Base-by-base conservation (phyloP, 2,113 vertebrate species). In the Tinamus guttatus region DNA sequence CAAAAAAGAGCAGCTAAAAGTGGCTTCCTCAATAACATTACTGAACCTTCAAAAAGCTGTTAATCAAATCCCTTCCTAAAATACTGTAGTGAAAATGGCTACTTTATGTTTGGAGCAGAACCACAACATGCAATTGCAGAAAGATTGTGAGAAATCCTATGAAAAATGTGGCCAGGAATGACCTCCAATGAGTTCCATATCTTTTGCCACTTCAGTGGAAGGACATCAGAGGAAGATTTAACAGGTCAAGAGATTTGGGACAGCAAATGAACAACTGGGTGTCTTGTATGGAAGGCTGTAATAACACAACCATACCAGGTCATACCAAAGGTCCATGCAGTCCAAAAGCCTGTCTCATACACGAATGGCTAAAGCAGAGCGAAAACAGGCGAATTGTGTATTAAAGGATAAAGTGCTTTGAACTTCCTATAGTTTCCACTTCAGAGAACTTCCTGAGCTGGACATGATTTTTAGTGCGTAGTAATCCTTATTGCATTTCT, bases 251-350 rank as follows among this genome's bases (percentile, higher is more conserved):
- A 58, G 69, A 24, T 65, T 64, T 40, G 19, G 71, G 52, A 47
- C 1, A 25, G 59, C 59, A 27, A 2, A 32, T 78, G 59, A 56
- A 24, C 25, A 82, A 8, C 40, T 81, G 58, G 22, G 2, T 0
- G 21, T 70, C 45, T 9, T 5, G 24, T 19, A 51, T 78, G 38
- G 17, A 21, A 68, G 34, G 22, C 49, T 32, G 51, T 27, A 52
- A 3, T 0, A 77, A 40, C 36, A 70, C 0, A 2, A 20, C 36
- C 3, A 1, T 12, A 22, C 18, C 7, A 45, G 19, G 28, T 52
- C 65, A 6, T 5, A 8, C 10, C 6, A 27, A 49, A 81, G 41
- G 13, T 36, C 40, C 32, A 15, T 40, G 32, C 69, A 81, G 40
- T 74, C 36, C 75, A 22, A 1, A 77, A 68, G 36, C 27, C 40